Evolutionary conservation across 2,888 invertebrate species (phyloP).

Genomic region (Dynastes tityus): DNA sequence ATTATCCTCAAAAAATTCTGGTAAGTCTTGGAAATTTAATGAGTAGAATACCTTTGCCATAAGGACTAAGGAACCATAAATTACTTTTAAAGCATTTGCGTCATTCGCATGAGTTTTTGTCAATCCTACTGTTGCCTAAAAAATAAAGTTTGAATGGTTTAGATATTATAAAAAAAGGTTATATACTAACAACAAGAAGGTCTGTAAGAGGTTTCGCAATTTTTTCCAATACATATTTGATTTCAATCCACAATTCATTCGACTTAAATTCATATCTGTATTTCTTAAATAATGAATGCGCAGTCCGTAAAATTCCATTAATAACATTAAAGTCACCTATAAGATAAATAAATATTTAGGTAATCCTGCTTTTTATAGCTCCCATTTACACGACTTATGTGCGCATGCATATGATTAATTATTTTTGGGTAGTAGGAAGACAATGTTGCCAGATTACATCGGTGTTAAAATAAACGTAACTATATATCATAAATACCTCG

Average conservation of each 20-base stretch:
- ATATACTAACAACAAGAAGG: slow-evolving; percentile 81
- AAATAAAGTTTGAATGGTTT: slow-evolving; percentile 24
- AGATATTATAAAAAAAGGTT: background rate
- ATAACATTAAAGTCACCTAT: slow-evolving; percentile 93
- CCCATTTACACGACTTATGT: too few relatives aligned
- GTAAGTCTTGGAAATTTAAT: slow-evolving; percentile 96
- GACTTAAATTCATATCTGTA: slow-evolving; percentile 98
- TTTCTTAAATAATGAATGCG: slow-evolving; percentile 96
- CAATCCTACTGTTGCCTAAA: slow-evolving; percentile 88
- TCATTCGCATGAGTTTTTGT: slow-evolving; percentile 85
- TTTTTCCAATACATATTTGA: slow-evolving; percentile 94
- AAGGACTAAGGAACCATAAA: slow-evolving; percentile 90
- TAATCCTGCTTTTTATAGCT: too few relatives aligned
- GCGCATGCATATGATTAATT: too few relatives aligned
- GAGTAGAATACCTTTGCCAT: slow-evolving; percentile 98
- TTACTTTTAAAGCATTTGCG: slow-evolving; percentile 85
- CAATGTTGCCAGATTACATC: too few relatives aligned
- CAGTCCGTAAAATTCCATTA: slow-evolving; percentile 94
- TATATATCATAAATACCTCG: too few relatives aligned
- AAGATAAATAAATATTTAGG: slow-evolving; percentile 56
- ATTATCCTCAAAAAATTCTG: slow-evolving; percentile 99
- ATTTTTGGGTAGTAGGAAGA: too few relatives aligned
- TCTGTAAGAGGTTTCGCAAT: slow-evolving; percentile 96
- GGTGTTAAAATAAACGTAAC: too few relatives aligned
- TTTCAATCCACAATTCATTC: slow-evolving; percentile 95